These are phyloP conservation scores for Lepidothrix coronata DNA, from an alignment of 2,113 vertebrate species.

Conservation along the genomic window DNA sequence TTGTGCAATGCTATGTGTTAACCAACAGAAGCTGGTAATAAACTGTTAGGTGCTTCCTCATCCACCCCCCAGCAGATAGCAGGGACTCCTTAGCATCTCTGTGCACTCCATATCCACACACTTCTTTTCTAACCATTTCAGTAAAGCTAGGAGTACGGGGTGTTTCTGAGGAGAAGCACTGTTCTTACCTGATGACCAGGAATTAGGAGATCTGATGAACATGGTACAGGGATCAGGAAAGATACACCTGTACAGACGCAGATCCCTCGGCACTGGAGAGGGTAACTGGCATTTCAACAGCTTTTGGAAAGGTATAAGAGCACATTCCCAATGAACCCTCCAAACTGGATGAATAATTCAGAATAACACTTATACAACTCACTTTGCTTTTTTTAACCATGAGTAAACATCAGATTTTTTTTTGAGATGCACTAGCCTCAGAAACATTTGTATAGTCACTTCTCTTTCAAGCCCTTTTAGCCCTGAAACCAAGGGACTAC, in stretches of 20 bases:
- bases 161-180: neutral
- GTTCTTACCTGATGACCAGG: neutral
- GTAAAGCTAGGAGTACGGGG: neutral
- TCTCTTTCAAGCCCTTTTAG: neutral
- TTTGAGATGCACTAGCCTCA: neutral
- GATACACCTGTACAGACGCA: neutral
- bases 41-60: neutral
- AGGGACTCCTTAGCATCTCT: neutral
- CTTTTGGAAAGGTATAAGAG: neutral
- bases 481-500: neutral
- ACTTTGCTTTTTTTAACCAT: neutral
- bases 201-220: neutral
- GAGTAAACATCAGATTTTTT: neutral
- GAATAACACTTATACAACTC: neutral
- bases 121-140: neutral
- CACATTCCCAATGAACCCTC: neutral
- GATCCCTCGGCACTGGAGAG: neutral
- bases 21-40: neutral
- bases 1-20: neutral
- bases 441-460: neutral
- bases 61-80: neutral
- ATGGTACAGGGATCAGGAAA: neutral
- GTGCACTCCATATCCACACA: neutral
- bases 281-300: neutral
- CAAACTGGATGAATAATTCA: neutral